Percentiles rank a stretch among this genome's conserved stretches.
phyloP scores from a whole-genome alignment of 2,888 invertebrate genomes.

The Rotaria macrura region DNA sequence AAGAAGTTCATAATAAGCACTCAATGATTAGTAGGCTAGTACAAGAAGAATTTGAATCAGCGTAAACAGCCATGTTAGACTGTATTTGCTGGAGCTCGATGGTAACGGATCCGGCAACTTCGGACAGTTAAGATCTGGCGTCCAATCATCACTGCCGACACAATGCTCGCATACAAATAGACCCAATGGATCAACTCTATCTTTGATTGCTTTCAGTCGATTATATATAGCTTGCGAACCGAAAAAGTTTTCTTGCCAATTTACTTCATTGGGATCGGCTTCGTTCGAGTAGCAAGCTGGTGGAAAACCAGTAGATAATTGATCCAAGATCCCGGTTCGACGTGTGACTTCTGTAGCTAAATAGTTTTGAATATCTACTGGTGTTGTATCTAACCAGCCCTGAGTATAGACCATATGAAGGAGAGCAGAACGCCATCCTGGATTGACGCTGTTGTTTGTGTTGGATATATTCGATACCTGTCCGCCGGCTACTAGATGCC shows the following conservation, averaged over 20 bases:
- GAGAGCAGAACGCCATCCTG: background rate
- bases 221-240: background rate
- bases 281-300: background rate
- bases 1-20: too few relatives aligned
- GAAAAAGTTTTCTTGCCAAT: background rate
- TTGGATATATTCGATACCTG: background rate
- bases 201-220: background rate
- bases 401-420: background rate
- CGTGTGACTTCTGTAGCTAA: background rate
- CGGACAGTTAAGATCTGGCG: background rate
- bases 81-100: too few relatives aligned
- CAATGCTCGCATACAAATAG: background rate
- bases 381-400: background rate
- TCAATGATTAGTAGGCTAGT: too few relatives aligned
- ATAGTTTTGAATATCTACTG: background rate
- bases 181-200: background rate
- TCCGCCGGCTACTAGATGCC: background rate
- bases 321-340: background rate
- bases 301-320: background rate
- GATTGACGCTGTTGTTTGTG: background rate
- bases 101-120: background rate
- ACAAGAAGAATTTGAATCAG: too few relatives aligned
- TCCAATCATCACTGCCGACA: background rate
- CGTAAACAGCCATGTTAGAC: too few relatives aligned
- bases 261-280: background rate